Percentiles rank a stretch among this genome's conserved stretches.
These are phyloP conservation scores for Kryptolebias ocellatus DNA, from an alignment of 2,797 vertebrate species.

Conservation along the genomic window DNA sequence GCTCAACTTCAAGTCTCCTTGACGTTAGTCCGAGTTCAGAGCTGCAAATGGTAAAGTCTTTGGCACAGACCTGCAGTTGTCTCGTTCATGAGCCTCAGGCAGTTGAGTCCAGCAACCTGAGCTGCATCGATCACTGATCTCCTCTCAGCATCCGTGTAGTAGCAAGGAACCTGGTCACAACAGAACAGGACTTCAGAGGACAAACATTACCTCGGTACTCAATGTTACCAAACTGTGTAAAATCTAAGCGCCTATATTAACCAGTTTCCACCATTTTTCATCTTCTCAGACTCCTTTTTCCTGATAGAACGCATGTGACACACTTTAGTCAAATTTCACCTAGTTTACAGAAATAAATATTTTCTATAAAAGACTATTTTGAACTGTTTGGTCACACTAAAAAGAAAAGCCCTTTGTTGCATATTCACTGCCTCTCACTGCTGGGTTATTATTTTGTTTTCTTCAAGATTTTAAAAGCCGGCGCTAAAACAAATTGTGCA, in stretches of 20 bases:
- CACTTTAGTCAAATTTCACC: no score
- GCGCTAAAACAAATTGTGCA: no score
- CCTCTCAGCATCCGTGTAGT: constrained; percentile 95
- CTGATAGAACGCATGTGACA: no score
- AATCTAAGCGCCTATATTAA: no score
- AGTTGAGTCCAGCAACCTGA: constrained; percentile 97
- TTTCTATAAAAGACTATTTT: no score
- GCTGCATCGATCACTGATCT: constrained; percentile 96
- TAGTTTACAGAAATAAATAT: no score
- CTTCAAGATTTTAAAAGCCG: neutral
- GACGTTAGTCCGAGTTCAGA: neutral
- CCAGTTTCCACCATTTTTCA: no score
- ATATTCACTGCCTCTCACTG: neutral
- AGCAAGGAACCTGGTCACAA: constrained; percentile 89
- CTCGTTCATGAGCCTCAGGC: constrained; percentile 94
- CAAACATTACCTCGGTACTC: no score
- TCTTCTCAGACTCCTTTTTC: no score
- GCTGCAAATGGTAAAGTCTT: neutral
- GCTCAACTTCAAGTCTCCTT: neutral
- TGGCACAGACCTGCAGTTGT: constrained; percentile 90
- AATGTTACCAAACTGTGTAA: neutral
- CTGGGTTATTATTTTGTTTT: neutral
- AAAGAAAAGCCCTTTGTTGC: neutral
- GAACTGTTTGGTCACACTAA: no score
- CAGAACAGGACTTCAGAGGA: neutral